Percentiles rank a stretch among this genome's conserved stretches.
phyloP scores from a whole-genome alignment of 2,113 vertebrate species.

The Papio anubis region DNA sequence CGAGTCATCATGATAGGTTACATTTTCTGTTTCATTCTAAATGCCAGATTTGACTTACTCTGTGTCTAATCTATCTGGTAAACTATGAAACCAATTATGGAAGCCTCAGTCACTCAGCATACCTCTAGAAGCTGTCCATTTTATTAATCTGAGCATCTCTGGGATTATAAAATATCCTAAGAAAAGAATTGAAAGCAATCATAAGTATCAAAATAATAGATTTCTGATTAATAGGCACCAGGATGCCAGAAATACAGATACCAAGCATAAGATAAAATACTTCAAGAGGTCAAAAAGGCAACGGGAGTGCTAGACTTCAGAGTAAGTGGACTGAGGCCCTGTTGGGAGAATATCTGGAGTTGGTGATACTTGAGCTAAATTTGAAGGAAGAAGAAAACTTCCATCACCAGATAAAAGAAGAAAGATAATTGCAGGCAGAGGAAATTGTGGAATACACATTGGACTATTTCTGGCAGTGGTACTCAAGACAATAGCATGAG shows the following conservation, averaged over 20 bases:
- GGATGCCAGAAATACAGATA: background rate
- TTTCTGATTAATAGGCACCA: background rate
- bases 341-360: background rate
- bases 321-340: background rate
- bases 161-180: background rate
- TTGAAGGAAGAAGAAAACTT: constrained; percentile 6
- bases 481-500: background rate
- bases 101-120: background rate
- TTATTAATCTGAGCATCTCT: background rate
- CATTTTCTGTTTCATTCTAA: constrained; percentile 39
- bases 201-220: background rate
- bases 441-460: background rate
- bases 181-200: background rate
- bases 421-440: background rate
- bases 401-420: background rate
- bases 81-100: background rate
- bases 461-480: background rate
- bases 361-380: background rate
- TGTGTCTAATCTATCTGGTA: background rate
- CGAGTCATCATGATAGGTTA: background rate
- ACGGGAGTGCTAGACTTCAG: background rate
- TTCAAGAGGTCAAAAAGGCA: background rate
- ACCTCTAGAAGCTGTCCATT: background rate
- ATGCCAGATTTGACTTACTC: background rate
- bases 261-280: background rate